These are phyloP conservation scores for Tympanuchus pallidicinctus DNA, from an alignment of 2,113 vertebrate genomes.

Conservation along the genomic window DNA sequence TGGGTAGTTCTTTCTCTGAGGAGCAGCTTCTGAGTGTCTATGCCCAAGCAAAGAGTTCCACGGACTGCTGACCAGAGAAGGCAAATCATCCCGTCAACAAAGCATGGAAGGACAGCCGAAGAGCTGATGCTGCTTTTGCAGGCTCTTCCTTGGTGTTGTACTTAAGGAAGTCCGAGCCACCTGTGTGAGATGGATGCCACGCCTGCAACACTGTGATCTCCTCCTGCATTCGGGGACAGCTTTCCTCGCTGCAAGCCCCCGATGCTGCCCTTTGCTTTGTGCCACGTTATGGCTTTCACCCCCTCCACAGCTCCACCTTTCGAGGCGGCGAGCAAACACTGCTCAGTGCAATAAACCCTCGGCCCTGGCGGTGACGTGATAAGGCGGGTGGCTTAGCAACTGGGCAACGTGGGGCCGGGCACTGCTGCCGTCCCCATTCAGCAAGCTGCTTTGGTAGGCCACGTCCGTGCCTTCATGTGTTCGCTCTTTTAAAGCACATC, in stretches of 20 bases:
- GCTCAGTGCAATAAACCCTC: slow-evolving; percentile 27
- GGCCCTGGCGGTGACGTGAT: slow-evolving; percentile 38
- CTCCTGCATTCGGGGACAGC: not conserved
- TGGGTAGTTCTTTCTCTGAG: not conserved
- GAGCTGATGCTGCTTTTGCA: not conserved
- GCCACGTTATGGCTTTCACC: not conserved
- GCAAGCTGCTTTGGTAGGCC: not conserved
- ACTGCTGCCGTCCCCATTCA: not conserved
- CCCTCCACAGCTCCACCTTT: accelerated
- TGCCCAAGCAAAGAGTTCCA: not conserved
- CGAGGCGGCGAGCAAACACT: not conserved
- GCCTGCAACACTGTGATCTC: accelerated
- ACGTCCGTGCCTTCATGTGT: not conserved
- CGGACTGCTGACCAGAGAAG: not conserved
- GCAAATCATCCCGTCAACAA: not conserved
- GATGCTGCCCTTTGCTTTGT: not conserved
- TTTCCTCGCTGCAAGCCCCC: not conserved
- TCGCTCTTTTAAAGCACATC: not conserved
- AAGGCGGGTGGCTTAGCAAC: slow-evolving; percentile 70
- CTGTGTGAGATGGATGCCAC: not conserved
- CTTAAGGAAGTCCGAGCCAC: not conserved
- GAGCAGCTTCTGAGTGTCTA: not conserved
- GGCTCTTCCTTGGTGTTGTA: not conserved
- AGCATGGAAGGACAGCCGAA: not conserved
- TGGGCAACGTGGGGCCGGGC: not conserved